Evolutionary conservation across 2,888 invertebrate genomes (phyloP).

Genomic region (Protodeltote pygarga): DNA sequence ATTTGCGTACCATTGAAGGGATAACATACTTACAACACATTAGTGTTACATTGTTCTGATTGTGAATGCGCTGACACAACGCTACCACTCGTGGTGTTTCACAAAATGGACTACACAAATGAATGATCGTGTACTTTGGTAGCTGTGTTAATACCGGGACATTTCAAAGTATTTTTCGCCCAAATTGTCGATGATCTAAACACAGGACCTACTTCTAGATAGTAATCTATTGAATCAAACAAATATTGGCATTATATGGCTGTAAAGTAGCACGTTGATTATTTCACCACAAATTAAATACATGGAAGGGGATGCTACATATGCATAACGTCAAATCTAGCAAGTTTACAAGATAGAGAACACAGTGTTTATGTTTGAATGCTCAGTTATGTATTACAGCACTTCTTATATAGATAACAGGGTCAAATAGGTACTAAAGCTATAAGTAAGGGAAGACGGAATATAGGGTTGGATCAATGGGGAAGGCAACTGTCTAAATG

Average conservation of each 20-base stretch:
- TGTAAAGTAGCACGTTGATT: conserved; percentile 47
- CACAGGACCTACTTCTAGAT: conserved; percentile 79
- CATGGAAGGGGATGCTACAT: conserved; percentile 66
- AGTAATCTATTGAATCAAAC: conserved; percentile 71
- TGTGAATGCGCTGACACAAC: conserved; percentile 67
- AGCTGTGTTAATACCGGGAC: conserved; percentile 52
- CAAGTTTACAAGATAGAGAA: conserved; percentile 66
- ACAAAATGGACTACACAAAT: conserved; percentile 76
- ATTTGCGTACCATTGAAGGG: conserved; percentile 78
- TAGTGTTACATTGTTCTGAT: conserved; percentile 75
- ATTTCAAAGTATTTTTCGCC: conserved; percentile 55
- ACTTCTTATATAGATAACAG: conserved; percentile 73
- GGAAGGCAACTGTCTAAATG: conserved; percentile 54
- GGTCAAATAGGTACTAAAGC: conserved; percentile 83
- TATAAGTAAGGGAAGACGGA: conserved; percentile 82
- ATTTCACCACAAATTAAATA: conserved; percentile 39
- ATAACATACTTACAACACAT: conserved; percentile 83
- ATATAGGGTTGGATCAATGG: conserved; percentile 67
- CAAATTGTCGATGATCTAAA: conserved; percentile 70
- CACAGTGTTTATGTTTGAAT: conserved; percentile 66
- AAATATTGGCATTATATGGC: conserved; percentile 68
- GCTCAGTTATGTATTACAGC: conserved; percentile 69
- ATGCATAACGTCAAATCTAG: conserved; percentile 73
- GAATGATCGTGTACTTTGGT: conserved; percentile 66
- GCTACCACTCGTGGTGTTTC: conserved; percentile 68